These are phyloP conservation scores for Temnothorax curvispinosus DNA, from an alignment of 1,140 invertebrate genomes.

Conservation along the genomic window DNA sequence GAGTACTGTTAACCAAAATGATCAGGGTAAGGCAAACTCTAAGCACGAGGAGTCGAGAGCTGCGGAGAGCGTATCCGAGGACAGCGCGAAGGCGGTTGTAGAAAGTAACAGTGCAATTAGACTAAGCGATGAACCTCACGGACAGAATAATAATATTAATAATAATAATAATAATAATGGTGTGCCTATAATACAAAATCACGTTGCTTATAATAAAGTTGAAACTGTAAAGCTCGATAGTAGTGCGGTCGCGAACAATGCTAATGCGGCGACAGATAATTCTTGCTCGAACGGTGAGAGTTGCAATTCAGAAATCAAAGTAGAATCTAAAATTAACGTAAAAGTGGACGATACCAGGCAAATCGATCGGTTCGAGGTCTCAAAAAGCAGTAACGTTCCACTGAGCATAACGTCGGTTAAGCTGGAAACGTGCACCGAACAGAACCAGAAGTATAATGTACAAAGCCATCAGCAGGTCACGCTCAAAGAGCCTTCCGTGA, in stretches of 20 bases:
- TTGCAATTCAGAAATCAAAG: conserved; percentile 72
- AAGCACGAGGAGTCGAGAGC: conserved; percentile 65
- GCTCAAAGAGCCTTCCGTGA: conserved; percentile 76
- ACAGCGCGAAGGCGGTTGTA: conserved; percentile 63
- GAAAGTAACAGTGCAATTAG: conserved; percentile 74
- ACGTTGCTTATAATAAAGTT: conserved; percentile 79
- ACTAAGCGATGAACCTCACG: conserved; percentile 76
- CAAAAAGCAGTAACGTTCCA: conserved; percentile 62
- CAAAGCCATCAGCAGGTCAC: conserved; percentile 76
- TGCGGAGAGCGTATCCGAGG: conserved; percentile 66
- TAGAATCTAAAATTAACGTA: conserved; percentile 75
- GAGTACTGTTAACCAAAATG: conserved; percentile 71
- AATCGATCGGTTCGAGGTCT: conserved; percentile 62
- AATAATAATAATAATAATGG: conserved; percentile 83
- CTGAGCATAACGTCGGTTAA: conserved; percentile 63
- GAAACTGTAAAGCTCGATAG: conserved; percentile 76
- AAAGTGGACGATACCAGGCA: conserved; percentile 84
- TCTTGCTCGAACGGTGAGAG: conserved; percentile 68
- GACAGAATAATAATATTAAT: conserved; percentile 82
- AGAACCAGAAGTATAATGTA: conserved; percentile 82
- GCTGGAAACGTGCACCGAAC: conserved; percentile 75
- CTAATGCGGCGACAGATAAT: conserved; percentile 51
- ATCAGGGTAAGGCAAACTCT: conserved; percentile 72
- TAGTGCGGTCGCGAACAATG: conserved; percentile 59
- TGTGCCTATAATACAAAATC: conserved; percentile 84